phyloP scores from a whole-genome alignment of 2,797 vertebrate genomes.

The Gadopsis marmoratus region DNA sequence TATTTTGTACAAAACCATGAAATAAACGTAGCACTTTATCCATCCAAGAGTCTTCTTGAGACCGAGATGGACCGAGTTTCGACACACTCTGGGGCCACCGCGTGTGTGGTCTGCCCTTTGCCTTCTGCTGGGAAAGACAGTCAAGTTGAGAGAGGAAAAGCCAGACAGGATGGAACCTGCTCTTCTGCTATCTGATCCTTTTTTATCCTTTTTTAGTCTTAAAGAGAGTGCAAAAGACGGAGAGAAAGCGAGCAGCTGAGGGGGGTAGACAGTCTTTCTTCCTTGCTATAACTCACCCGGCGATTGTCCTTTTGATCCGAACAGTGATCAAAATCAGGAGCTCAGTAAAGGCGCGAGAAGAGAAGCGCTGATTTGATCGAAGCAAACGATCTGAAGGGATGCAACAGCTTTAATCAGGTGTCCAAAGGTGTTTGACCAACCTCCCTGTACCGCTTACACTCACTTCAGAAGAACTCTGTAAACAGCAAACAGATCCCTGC shows the following conservation, averaged over 20 bases:
- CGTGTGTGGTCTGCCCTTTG: slow-evolving; percentile 69
- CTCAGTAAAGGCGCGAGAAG: slow-evolving; percentile 1
- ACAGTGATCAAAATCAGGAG: slow-evolving; percentile 6
- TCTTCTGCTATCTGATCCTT: slow-evolving; percentile 53
- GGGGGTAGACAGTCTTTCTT: slow-evolving; percentile 1
- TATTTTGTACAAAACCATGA: not conserved
- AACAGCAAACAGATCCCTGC: not conserved
- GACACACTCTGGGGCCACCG: slow-evolving; percentile 20
- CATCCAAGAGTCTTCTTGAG: slow-evolving; percentile 17
- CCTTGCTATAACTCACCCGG: not conserved
- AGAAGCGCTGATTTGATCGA: not conserved
- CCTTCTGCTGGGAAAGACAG: slow-evolving; percentile 48
- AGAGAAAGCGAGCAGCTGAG: not conserved
- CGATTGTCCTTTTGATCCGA: slow-evolving; percentile 11
- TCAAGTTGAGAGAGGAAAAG: slow-evolving; percentile 37
- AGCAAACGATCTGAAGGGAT: slow-evolving; percentile 12
- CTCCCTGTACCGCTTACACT: not conserved
- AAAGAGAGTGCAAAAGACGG: not conserved
- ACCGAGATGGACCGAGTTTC: slow-evolving; percentile 21
- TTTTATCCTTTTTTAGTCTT: slow-evolving; percentile 20
- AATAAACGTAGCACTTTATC: not conserved
- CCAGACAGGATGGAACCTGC: slow-evolving; percentile 66
- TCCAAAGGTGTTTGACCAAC: not conserved
- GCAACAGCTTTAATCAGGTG: slow-evolving; percentile 3
- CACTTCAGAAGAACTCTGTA: not conserved